phyloP scores from a whole-genome alignment of 2,888 invertebrate species.

The Apotomis betuletana region DNA sequence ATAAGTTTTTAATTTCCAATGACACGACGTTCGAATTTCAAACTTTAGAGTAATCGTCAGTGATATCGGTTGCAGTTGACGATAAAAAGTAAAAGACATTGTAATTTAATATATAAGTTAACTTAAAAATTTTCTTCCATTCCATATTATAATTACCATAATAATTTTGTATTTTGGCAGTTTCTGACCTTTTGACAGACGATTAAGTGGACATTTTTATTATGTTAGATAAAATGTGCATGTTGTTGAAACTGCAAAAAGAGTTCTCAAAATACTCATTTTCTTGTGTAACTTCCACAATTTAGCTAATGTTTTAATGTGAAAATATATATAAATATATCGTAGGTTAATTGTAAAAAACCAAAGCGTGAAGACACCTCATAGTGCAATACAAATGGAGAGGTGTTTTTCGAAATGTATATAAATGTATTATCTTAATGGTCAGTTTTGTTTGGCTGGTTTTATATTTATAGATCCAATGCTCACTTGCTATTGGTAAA shows the following conservation, averaged over 20 bases:
- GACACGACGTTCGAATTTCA: background rate
- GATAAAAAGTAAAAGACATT: conserved; percentile 2
- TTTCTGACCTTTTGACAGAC: no score
- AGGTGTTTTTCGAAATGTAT: conserved; percentile 36
- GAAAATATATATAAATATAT: conserved; percentile 29
- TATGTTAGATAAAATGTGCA: background rate
- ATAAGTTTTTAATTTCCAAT: background rate
- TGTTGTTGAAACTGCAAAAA: background rate
- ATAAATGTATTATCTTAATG: conserved; percentile 33
- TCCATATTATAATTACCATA: conserved; percentile 18
- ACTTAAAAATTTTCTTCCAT: conserved; percentile 15
- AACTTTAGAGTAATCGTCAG: background rate
- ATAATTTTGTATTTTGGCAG: background rate
- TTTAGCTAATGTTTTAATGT: conserved; percentile 5
- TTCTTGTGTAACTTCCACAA: background rate
- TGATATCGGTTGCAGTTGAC: background rate
- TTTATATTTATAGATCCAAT: conserved; percentile 10
- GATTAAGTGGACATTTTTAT: background rate
- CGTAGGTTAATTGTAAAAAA: conserved; percentile 32
- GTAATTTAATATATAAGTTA: background rate
- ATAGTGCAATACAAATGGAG: conserved; percentile 36
- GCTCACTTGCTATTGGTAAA: conserved; percentile 22
- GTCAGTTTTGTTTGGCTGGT: conserved; percentile 30
- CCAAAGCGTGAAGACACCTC: conserved; percentile 34
- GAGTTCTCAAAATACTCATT: background rate